Evolutionary conservation across 2,113 vertebrate genomes (phyloP).

Genomic region (Erythrolamprus reginae): DNA sequence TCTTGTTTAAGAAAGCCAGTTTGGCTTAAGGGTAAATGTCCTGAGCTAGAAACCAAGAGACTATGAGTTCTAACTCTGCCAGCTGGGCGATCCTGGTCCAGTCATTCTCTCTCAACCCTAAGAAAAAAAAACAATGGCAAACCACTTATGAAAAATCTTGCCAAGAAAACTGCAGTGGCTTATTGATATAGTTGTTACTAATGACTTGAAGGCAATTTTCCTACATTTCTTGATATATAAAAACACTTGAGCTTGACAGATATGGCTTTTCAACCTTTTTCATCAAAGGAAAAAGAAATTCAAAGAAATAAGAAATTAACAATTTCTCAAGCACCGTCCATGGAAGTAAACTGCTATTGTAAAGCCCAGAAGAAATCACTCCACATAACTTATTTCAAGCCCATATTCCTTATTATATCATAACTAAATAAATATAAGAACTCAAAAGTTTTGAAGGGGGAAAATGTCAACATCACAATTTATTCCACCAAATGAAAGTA

Average conservation of each 20-base stretch:
- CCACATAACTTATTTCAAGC: not conserved
- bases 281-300: not conserved
- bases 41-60: not conserved
- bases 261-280: not conserved
- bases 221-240: constrained; percentile 13
- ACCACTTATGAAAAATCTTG: not conserved
- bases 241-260: not conserved
- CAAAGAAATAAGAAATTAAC: not conserved
- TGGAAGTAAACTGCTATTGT: not conserved
- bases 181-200: not conserved
- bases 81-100: not conserved
- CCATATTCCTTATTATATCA: not conserved
- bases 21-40: not conserved
- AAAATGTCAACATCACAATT: not conserved
- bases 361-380: not conserved
- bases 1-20: not conserved
- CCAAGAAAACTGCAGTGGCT: not conserved
- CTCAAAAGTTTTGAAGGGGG: not conserved
- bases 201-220: not conserved
- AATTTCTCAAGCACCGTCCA: not conserved
- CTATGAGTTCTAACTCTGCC: not conserved
- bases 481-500: not conserved
- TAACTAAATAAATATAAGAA: not conserved
- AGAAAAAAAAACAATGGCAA: not conserved
- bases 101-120: not conserved